Conservation (phyloP, 2,113 vertebrate genomes). For the Menura novaehollandiae region DNA sequence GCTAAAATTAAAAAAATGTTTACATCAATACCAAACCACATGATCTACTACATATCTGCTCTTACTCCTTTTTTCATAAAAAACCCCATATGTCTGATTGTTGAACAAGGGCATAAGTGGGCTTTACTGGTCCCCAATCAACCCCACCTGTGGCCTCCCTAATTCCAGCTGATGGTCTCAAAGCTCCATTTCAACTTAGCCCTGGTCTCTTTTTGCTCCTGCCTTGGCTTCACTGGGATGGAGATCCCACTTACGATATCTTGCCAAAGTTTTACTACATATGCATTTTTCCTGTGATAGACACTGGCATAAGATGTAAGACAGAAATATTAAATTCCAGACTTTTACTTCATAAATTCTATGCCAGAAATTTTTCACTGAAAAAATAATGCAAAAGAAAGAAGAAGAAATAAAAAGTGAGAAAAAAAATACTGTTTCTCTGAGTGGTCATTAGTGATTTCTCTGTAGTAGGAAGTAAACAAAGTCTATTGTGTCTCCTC, state of each 20-base stretch:
- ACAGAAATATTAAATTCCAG: neutral
- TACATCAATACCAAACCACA: neutral
- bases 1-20: neutral
- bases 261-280: neutral
- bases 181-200: neutral
- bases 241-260: neutral
- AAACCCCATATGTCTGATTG: neutral
- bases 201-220: neutral
- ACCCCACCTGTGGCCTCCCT: rapidly evolving
- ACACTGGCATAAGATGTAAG: neutral
- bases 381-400: neutral
- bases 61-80: neutral
- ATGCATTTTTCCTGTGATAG: neutral
- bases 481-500: neutral
- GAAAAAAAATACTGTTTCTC: neutral
- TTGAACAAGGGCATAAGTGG: neutral
- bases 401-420: rapidly evolving
- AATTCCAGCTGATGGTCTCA: neutral
- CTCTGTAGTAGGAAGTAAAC: neutral
- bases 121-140: neutral
- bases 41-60: neutral
- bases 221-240: neutral
- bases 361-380: neutral
- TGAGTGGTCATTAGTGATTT: neutral
- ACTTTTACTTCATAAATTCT: neutral